These are phyloP conservation scores for Petaurus breviceps DNA, from an alignment of 2,113 vertebrate species.

Conservation along the genomic window DNA sequence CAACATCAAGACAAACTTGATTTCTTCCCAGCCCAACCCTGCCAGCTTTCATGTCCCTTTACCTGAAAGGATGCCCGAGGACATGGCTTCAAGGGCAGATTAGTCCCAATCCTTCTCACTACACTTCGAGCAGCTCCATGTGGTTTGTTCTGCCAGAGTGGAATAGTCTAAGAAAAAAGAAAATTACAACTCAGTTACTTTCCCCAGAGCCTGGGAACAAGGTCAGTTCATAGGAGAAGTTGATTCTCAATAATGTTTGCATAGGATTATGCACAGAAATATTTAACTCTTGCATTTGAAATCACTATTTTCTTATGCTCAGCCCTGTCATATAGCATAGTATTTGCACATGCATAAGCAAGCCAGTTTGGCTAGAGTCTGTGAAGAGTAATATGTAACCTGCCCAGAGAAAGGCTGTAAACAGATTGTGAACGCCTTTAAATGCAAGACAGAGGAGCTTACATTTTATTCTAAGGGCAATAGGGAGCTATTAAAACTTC, in stretches of 20 bases:
- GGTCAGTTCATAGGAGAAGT: not conserved
- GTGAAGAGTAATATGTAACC: not conserved
- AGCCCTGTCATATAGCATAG: not conserved
- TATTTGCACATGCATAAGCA: not conserved
- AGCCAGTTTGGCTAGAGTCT: not conserved
- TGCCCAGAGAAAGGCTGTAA: not conserved
- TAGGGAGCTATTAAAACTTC: not conserved
- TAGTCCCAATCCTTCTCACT: constrained; percentile 96
- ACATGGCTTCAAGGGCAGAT: constrained; percentile 94
- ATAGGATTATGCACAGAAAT: not conserved
- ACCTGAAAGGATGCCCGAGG: constrained; percentile 96
- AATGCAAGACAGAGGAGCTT: not conserved
- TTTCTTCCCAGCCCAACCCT: not conserved
- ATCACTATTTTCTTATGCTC: not conserved
- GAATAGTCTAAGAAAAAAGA: constrained; percentile 87
- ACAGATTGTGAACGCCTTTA: not conserved
- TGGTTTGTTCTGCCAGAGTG: constrained; percentile 99
- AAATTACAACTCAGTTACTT: not conserved
- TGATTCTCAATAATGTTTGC: not conserved
- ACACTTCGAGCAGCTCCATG: constrained; percentile 95
- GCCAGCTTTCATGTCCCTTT: not conserved
- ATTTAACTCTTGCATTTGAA: not conserved
- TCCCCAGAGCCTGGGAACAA: not conserved
- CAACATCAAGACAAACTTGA: not conserved
- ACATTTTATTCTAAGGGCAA: not conserved